Evolutionary conservation across 2,888 invertebrate species (phyloP).

Genomic region (Anodontia alba): DNA sequence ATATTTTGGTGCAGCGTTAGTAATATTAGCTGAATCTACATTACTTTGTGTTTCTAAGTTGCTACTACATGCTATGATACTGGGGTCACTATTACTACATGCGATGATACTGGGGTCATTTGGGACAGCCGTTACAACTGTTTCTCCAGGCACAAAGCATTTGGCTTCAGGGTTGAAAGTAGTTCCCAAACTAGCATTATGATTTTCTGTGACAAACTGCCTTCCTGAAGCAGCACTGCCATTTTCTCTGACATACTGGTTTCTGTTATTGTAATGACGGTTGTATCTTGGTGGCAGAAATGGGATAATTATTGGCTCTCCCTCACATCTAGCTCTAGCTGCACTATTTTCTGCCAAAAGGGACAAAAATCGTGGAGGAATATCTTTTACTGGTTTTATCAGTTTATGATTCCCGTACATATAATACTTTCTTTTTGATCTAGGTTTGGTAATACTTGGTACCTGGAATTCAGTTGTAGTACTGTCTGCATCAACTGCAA

Average conservation of each 20-base stretch:
- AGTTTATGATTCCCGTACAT: slow-evolving; percentile 81
- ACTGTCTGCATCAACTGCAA: slow-evolving; percentile 22
- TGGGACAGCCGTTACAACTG: slow-evolving; percentile 27
- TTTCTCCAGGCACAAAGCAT: slow-evolving; percentile 67
- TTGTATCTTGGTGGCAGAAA: slow-evolving; percentile 54
- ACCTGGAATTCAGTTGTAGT: slow-evolving; percentile 30
- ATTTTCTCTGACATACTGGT: not conserved
- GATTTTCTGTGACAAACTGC: not conserved
- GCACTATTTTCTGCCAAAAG: slow-evolving; percentile 75
- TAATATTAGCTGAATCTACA: slow-evolving; percentile 12
- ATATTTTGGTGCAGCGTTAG: slow-evolving; percentile 7
- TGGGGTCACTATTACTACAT: slow-evolving; percentile 53
- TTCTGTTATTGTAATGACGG: slow-evolving; percentile 1
- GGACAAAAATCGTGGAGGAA: slow-evolving; percentile 80
- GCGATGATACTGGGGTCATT: slow-evolving; percentile 59
- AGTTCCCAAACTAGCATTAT: not conserved
- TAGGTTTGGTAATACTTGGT: slow-evolving; percentile 57
- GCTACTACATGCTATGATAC: slow-evolving; percentile 50
- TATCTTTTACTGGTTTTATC: slow-evolving; percentile 82
- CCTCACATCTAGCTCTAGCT: slow-evolving; percentile 78
- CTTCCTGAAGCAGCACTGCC: not conserved
- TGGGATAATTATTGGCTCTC: slow-evolving; percentile 78
- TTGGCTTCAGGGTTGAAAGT: slow-evolving; percentile 70
- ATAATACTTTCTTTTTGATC: slow-evolving; percentile 76
- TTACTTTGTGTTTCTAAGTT: not conserved